Evolutionary conservation across 2,888 invertebrate species (phyloP).

Genomic region (Steinernema carpocapsae): DNA sequence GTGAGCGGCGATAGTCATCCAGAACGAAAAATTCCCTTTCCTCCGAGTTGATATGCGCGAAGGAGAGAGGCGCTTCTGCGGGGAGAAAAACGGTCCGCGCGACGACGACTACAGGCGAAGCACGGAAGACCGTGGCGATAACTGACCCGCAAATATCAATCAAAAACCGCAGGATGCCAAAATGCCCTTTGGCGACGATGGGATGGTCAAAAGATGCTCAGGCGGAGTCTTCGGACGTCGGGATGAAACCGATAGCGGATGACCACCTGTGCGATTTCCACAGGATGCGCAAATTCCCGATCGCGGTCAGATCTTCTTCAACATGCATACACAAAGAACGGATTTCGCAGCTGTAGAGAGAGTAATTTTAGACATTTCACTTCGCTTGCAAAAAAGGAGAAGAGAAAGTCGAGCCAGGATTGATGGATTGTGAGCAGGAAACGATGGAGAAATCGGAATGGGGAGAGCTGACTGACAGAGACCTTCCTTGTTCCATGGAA

Average conservation of each 20-base stretch:
- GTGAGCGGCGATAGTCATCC: slow-evolving; percentile 25
- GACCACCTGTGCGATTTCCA: slow-evolving; percentile 31
- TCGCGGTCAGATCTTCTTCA: slow-evolving; percentile 31
- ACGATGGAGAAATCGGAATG: no score
- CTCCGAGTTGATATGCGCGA: slow-evolving; percentile 28
- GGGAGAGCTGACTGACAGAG: no score
- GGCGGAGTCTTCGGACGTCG: slow-evolving; percentile 34
- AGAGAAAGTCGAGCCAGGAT: neutral
- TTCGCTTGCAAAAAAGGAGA: slow-evolving; percentile 10
- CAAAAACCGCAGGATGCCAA: slow-evolving; percentile 35
- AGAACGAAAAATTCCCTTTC: slow-evolving; percentile 9
- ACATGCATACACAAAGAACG: slow-evolving; percentile 17
- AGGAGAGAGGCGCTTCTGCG: slow-evolving; percentile 21
- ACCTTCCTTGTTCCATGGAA: no score
- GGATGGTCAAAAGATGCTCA: slow-evolving; percentile 25
- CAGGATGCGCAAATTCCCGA: slow-evolving; percentile 32
- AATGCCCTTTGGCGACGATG: slow-evolving; percentile 35
- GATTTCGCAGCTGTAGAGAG: slow-evolving; percentile 10
- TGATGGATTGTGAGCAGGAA: no score
- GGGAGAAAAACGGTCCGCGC: slow-evolving; percentile 21
- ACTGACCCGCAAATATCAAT: slow-evolving; percentile 35
- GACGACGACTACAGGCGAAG: slow-evolving; percentile 30
- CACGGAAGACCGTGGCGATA: slow-evolving; percentile 32
- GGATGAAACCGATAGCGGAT: slow-evolving; percentile 34
- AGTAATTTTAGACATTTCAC: slow-evolving; percentile 3